A percentile compares a stretch with the other conserved stretches of the same genome.
phyloP scores from a whole-genome alignment of 1,140 invertebrate species.

The Ceratosolen solmsi region DNA sequence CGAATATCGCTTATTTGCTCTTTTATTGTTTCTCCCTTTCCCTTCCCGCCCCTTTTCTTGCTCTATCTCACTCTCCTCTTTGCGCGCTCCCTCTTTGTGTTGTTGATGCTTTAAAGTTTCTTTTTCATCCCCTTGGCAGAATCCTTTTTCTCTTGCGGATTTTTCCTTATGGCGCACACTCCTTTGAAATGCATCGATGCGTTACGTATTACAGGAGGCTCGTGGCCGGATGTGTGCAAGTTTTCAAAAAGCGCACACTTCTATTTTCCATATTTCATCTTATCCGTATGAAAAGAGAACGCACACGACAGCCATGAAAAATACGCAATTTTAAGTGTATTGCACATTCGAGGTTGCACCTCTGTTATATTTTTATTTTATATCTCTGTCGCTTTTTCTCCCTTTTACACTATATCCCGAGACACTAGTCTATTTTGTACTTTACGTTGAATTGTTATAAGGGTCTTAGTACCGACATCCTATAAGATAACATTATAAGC shows the following conservation, averaged over 20 bases:
- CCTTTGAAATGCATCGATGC: constrained; percentile 44
- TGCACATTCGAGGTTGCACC: background rate
- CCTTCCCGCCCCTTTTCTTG: background rate
- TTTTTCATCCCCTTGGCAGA: constrained; percentile 23
- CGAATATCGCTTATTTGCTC: constrained; percentile 53
- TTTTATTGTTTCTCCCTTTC: constrained; percentile 27
- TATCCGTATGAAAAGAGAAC: constrained; percentile 31
- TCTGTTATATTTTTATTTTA: background rate
- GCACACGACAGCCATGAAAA: background rate
- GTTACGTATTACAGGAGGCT: constrained; percentile 24
- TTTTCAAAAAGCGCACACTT: constrained; percentile 27
- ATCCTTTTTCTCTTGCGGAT: constrained; percentile 27
- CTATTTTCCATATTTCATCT: constrained; percentile 31
- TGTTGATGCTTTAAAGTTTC: constrained; percentile 41
- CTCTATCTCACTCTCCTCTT: too few species aligned
- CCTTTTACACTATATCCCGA: background rate
- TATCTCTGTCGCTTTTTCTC: background rate
- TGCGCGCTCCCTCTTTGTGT: constrained; percentile 49
- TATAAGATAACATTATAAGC: background rate
- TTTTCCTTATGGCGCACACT: constrained; percentile 48
- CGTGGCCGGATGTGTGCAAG: constrained; percentile 3
- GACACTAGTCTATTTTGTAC: background rate
- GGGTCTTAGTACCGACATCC: background rate
- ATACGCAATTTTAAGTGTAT: constrained; percentile 32
- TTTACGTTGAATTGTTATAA: background rate